These are phyloP conservation scores for Yponomeuta evonymella DNA, from an alignment of 2,888 invertebrate genomes.

Conservation along the genomic window DNA sequence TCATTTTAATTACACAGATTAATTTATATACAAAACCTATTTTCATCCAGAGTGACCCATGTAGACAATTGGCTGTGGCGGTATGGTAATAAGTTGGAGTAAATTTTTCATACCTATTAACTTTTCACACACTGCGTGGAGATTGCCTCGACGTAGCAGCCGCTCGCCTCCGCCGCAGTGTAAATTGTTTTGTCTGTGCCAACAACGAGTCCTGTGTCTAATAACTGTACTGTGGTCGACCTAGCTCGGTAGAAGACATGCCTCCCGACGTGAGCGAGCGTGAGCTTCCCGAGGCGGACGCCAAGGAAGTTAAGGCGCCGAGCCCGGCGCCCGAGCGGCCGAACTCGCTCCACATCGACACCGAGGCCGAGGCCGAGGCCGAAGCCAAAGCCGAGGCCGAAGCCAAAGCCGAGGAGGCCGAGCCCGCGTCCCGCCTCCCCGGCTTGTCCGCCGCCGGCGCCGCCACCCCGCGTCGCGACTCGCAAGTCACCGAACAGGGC, in stretches of 20 bases:
- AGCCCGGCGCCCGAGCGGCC: conserved; percentile 1
- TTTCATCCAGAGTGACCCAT: no score
- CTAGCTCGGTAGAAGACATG: not conserved
- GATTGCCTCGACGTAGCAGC: no score
- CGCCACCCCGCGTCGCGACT: conserved; percentile 22
- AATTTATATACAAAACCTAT: no score
- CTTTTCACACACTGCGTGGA: no score
- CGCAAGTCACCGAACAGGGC: conserved; percentile 78
- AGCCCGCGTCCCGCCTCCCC: not conserved
- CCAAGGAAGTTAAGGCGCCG: not conserved
- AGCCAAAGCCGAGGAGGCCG: not conserved
- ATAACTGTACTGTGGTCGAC: not conserved
- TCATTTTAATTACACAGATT: no score
- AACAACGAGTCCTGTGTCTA: not conserved
- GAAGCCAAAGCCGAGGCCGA: not conserved
- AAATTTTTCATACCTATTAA: no score
- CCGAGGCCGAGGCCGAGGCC: not conserved
- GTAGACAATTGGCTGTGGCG: no score
- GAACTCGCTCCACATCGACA: conserved; percentile 7
- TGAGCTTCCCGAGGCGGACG: not conserved
- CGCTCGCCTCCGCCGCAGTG: no score
- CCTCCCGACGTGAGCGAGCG: not conserved
- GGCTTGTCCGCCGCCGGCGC: conserved; percentile 6
- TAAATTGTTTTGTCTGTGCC: no score
- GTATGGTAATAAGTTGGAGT: no score